Conservation (phyloP, 2,113 vertebrate species). For the Phoenicopterus ruber region DNA sequence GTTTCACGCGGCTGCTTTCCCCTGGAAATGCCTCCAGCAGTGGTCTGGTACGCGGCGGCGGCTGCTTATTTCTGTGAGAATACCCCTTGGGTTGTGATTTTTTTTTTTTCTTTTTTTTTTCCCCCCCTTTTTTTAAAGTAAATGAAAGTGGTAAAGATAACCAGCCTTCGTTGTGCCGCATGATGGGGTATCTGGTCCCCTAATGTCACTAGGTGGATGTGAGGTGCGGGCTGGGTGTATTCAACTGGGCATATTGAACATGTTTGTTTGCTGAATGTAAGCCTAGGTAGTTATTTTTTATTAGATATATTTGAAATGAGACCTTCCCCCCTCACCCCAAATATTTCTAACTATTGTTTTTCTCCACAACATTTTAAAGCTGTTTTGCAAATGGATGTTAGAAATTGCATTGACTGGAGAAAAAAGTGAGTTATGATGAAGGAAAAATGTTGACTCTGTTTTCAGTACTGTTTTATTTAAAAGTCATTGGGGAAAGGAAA, state of each 20-base stretch:
- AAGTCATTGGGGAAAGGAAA: background rate
- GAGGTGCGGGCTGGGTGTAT: background rate
- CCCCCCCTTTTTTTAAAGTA: background rate
- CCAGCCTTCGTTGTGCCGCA: background rate
- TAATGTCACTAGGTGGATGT: background rate
- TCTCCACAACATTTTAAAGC: background rate
- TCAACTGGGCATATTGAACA: background rate
- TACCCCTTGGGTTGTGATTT: background rate
- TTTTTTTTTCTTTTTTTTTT: accelerated
- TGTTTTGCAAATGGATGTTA: background rate
- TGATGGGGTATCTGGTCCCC: background rate
- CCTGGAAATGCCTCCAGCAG: background rate
- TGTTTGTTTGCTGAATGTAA: background rate
- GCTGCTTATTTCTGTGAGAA: background rate
- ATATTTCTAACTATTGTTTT: background rate
- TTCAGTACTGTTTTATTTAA: background rate
- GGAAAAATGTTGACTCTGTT: background rate
- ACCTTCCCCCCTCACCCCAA: accelerated
- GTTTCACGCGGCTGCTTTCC: background rate
- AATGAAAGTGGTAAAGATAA: background rate
- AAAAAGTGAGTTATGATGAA: background rate
- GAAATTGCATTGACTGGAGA: background rate
- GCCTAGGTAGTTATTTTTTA: background rate
- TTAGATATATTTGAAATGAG: background rate
- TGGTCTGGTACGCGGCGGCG: accelerated